Evolutionary conservation across 2,888 invertebrate species (phyloP).

Genomic region (Leucoma salicis): DNA sequence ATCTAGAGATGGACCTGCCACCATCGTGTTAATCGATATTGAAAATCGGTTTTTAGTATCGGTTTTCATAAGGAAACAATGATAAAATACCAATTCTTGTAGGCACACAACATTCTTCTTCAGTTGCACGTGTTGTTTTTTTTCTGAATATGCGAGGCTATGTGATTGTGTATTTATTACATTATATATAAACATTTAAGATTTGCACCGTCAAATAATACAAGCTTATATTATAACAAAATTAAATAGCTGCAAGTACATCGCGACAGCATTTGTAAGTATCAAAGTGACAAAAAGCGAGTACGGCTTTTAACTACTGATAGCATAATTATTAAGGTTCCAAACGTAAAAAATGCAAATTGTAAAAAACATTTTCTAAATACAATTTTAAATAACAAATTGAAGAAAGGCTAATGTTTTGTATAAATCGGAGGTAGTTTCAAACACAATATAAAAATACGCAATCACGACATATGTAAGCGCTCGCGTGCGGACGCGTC

Average conservation of each 20-base stretch:
- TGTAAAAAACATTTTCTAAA: conserved; percentile 1
- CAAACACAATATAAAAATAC: conserved; percentile 26
- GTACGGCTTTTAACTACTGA: too few relatives aligned
- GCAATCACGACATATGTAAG: conserved; percentile 28
- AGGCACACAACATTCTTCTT: conserved; percentile 39
- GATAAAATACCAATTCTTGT: conserved; percentile 47
- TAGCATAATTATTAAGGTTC: too few relatives aligned
- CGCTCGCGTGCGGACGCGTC: conserved; percentile 21
- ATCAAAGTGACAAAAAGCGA: too few relatives aligned
- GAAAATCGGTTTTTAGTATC: conserved; percentile 8
- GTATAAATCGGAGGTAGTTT: not conserved
- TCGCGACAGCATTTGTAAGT: not conserved
- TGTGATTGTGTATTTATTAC: conserved; percentile 35
- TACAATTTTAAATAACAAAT: too few relatives aligned
- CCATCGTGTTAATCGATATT: conserved; percentile 26
- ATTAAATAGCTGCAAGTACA: not conserved
- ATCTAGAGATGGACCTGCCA: conserved; percentile 46
- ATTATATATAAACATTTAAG: conserved; percentile 7
- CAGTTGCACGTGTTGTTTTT: conserved; percentile 37
- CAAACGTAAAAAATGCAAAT: too few relatives aligned
- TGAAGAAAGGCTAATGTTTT: too few relatives aligned
- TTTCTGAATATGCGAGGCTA: conserved; percentile 23
- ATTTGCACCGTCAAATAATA: conserved; percentile 9
- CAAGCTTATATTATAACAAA: not conserved
- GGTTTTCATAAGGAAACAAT: conserved; percentile 13